phyloP scores from a whole-genome alignment of 2,797 vertebrate species.

The Ispidina lecontei region DNA sequence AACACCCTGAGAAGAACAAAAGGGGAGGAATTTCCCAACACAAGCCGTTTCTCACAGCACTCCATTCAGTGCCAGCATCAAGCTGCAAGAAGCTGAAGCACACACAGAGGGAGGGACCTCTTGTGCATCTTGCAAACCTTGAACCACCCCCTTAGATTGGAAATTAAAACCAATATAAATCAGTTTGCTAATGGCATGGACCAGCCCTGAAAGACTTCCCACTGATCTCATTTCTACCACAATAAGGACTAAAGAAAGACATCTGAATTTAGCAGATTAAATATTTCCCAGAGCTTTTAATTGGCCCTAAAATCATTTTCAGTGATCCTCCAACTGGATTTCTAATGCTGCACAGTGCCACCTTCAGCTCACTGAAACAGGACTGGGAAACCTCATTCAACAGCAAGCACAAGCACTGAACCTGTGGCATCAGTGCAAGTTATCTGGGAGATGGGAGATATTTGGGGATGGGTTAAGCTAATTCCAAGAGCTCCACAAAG shows the following conservation, averaged over 20 bases:
- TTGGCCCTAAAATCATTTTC: not conserved
- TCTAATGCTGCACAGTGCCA: not conserved
- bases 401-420: not conserved
- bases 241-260: not conserved
- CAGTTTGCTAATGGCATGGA: not conserved
- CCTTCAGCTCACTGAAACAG: not conserved
- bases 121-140: not conserved
- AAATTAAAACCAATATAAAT: not conserved
- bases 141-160: not conserved
- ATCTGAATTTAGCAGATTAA: not conserved
- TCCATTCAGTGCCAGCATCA: not conserved
- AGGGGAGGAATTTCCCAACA: not conserved
- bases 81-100: not conserved
- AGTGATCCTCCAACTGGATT: not conserved
- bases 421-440: not conserved
- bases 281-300: not conserved
- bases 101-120: not conserved
- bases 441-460: rapidly evolving
- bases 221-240: not conserved
- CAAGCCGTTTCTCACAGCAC: not conserved
- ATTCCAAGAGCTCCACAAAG: not conserved
- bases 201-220: not conserved
- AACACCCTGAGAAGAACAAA: not conserved
- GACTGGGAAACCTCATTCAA: not conserved
- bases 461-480: not conserved